Evolutionary conservation across 2,797 vertebrate genomes (phyloP), one percentile per base, ranked within the genome.

Genomic region (Babyrousa celebensis): DNA sequence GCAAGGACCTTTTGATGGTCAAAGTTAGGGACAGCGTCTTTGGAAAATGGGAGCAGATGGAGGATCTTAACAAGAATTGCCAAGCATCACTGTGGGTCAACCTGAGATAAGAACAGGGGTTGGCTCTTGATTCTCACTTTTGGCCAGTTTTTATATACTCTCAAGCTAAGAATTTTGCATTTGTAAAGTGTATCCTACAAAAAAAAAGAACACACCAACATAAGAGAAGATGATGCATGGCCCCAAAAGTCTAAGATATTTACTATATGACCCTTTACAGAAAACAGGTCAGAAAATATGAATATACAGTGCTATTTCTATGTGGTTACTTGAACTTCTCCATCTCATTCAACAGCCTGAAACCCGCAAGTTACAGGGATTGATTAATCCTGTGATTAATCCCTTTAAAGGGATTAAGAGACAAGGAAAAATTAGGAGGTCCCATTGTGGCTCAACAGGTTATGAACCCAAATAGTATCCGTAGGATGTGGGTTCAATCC

Each of bases 221-320:
- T 29, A 52, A 67, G 48, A 78, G 14, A 62, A 56, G 12, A 68
- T 54, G 4, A 10, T 43, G 12, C 40, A 21, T 5, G 6, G 14
- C n/a, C 68, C 40, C 52, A 48, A 43, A 80, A 43, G 32, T 32
- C 92, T 90, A 71, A 70, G 70, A 78, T 85, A 70, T 85, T 62
- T 56, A 78, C 63, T 63, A 32, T 4, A 54, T 40, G 88, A 17
- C 18, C 9, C 70, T 89, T 62, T 60, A 58, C 18, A 23, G 70
- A 77, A 84, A 77, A 68, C 52, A 25, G 14, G 14, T 70, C 40
- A 14, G 20, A 62, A 93, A 77, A 70, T 11, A 52, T 9, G 27
- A 70, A 62, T 8, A 77, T 10, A 5, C 25, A 85, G 17, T 23
- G 18, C 23, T 67, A 48, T 21, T 58, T 94, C n/a, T 79, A 40